phyloP scores from a whole-genome alignment of 2,888 invertebrate genomes.

The Schizaphis graminum region DNA sequence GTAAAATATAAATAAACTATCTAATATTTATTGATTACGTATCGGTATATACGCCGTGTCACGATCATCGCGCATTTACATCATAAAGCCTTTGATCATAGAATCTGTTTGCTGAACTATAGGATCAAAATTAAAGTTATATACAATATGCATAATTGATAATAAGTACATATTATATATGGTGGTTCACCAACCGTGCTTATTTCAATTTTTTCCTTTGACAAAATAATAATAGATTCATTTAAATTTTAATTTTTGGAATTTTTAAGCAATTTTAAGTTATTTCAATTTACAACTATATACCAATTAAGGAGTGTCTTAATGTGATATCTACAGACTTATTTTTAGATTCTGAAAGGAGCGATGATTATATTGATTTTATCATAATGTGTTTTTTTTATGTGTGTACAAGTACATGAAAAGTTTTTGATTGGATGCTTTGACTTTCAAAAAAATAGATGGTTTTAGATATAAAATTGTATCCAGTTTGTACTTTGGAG shows the following conservation, averaged over 20 bases:
- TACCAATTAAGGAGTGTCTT: background rate
- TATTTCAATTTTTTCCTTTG: background rate
- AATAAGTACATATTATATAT: background rate
- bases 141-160: background rate
- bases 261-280: background rate
- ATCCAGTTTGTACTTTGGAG: no score
- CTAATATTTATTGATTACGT: background rate
- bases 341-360: no score
- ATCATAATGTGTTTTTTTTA: no score
- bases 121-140: background rate
- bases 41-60: background rate
- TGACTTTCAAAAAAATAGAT: no score
- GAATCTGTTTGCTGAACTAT: background rate
- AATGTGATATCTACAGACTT: no score
- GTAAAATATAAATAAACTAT: background rate
- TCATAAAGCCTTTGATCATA: background rate
- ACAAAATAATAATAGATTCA: background rate
- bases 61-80: background rate
- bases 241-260: background rate
- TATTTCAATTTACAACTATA: background rate
- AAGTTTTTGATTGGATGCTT: no score
- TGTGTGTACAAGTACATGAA: no score
- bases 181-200: background rate
- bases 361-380: no score
- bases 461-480: no score